phyloP scores from a whole-genome alignment of 2,113 vertebrate genomes.

The Archocentrus centrarchus region DNA sequence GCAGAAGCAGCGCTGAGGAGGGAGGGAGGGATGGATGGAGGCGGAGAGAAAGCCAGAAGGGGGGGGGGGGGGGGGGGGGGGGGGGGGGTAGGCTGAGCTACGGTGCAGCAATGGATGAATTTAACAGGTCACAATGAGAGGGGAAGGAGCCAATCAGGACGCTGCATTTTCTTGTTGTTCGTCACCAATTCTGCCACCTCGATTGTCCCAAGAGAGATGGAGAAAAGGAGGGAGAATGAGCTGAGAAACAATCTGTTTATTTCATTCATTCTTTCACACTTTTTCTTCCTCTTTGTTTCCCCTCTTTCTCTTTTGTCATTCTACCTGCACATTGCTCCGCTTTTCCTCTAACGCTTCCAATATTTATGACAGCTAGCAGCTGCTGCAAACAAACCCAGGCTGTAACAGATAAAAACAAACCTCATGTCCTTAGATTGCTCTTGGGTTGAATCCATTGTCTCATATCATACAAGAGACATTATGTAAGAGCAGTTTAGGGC shows the following conservation, averaged over 20 bases:
- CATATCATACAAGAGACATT: not conserved
- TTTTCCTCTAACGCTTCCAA: not conserved
- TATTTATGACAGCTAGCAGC: not conserved
- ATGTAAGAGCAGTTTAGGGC: constrained; percentile 26
- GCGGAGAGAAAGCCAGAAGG: constrained; percentile 14
- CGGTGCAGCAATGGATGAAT: constrained; percentile 52
- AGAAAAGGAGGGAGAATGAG: constrained; percentile 7
- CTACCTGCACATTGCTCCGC: not conserved
- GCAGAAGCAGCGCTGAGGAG: constrained; percentile 18
- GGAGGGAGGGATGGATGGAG: not conserved
- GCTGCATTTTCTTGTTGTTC: constrained; percentile 53
- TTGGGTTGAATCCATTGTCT: constrained; percentile 2
- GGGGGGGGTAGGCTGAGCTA: constrained; percentile 19
- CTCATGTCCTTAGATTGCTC: not conserved
- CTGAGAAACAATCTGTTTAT: constrained; percentile 19
- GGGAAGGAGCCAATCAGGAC: constrained; percentile 54
- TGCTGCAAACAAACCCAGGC: not conserved
- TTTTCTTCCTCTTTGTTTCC: not conserved
- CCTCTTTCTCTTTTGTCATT: constrained; percentile 5
- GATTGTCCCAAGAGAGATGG: constrained; percentile 42
- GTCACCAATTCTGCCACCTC: constrained; percentile 59
- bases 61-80: not conserved
- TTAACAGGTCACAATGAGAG: constrained; percentile 68
- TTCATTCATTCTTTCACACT: constrained; percentile 44
- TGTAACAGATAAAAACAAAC: not conserved